Evolutionary conservation across 2,797 vertebrate genomes (phyloP), one percentile per base, ranked within the genome.

Genomic region (Petrocephalus schoutedeni): DNA sequence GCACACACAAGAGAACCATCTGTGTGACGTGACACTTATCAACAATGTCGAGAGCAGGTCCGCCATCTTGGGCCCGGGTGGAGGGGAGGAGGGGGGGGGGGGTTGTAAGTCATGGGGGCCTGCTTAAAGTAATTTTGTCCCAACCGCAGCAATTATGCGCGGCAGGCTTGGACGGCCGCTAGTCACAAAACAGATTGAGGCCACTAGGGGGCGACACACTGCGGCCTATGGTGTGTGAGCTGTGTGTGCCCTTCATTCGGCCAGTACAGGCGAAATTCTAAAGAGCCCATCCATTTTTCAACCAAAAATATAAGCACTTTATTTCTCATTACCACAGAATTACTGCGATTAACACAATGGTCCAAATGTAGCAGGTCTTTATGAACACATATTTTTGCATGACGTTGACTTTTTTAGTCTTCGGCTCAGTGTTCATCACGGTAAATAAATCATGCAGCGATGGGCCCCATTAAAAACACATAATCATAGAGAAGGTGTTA

Each of bases 391-490:
- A 49, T 83, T 58, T 84, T 36, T 58, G 6, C 53, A 36, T 57
- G 32, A 85, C 21, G 53, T 57, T 85, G 8, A 28, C 49, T 83
- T 83, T 83, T 53, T 84, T 53, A 58, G 77, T 61, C n/a, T 64
- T 53, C 41, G 56, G 87, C 14, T 86, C 36, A 58, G 64, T 21
- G 12, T 85, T 80, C 36, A 84, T 86, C 56, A 58, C 57, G 58
- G 32, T 86, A 53, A 88, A 86, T 86, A 86, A 80, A 59, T 85
- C 82, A 88, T 88, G 64, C 56, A 36, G 28, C 3, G 84, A 88
- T 88, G 59, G 83, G 28, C 21, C 19, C 84, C 88, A 77, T 77
- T 86, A 57, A 61, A 86, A 86, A 54, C 8, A 77, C 53, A 88
- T 86, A 86, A 86, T 86, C 45, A 77, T 12, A 21, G 61, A 36